Conservation (phyloP, 2,797 vertebrate species). For the Trachops cirrhosus region DNA sequence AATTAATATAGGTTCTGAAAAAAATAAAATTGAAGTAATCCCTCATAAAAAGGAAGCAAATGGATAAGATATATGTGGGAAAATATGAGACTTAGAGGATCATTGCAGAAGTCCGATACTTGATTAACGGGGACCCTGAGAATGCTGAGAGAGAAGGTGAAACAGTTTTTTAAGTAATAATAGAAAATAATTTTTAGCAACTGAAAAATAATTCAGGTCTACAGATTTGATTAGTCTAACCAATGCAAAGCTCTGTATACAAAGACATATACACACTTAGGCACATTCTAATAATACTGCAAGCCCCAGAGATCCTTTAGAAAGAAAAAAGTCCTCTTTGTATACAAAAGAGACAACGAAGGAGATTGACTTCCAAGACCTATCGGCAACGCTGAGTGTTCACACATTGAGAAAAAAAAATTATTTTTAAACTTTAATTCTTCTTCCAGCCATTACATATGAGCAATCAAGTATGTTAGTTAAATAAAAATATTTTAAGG, state of each 20-base stretch:
- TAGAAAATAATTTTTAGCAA: constrained; percentile 21
- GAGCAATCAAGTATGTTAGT: background rate
- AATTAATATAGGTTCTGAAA: background rate
- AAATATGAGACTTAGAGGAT: background rate
- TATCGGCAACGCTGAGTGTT: background rate
- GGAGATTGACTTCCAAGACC: background rate
- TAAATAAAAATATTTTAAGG: background rate
- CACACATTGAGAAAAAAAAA: background rate
- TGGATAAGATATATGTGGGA: background rate
- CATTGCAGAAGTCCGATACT: background rate
- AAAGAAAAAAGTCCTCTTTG: background rate
- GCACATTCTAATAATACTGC: background rate
- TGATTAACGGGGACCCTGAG: background rate
- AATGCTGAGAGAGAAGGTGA: background rate
- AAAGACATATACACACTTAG: background rate
- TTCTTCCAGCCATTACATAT: background rate
- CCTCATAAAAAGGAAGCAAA: background rate
- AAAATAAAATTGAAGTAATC: background rate
- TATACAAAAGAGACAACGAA: background rate
- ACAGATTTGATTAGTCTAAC: background rate
- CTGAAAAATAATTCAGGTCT: background rate
- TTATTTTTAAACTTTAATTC: background rate
- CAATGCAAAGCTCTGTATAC: background rate
- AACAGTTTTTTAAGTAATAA: background rate
- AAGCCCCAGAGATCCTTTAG: background rate